Base-by-base conservation (phyloP, 1,140 invertebrate genomes). In the Liolophura sinensis region DNA sequence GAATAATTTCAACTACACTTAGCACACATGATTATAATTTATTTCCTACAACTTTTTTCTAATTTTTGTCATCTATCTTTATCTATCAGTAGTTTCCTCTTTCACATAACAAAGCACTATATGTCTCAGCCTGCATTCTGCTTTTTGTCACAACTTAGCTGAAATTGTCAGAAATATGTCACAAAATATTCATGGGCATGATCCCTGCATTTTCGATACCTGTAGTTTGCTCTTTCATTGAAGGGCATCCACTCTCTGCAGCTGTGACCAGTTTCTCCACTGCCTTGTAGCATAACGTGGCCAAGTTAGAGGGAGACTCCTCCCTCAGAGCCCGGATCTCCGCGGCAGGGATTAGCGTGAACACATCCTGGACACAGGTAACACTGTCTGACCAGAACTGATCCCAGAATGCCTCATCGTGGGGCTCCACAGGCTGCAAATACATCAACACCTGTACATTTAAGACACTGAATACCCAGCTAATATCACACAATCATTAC, bases 331-430 rank as follows among this genome's bases (percentile, higher is more conserved):
- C 91, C 64, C 97, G 88, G 71, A 99, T 97, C 65, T 85, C 83
- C 18, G 91, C 89, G 16, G 96, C 93, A 31, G 96, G 95, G 56
- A 99, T 93, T 67, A 99, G 84, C 9, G 95, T 94, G 80, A 99
- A 99, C 20, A 99, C 93, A 89, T 99, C 97, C 85, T 97, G 95
- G 1, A 97, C 91, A 78, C 90, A 93, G 1, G 93, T 93, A 3
- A 95, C 91, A 84, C 93, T 95, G 73, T 98, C 96, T 59, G 92
- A 93, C 96, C 97, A 99, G 83, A 99, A 98, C 83, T 99, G 96
- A 80, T 97, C 94, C 97, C 97, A 99, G 83, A 99, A 99, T 67
- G 88, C 88, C 75, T 98, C 94, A 85, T 99, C 96, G 62, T 88
- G 89, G 40, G 93, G 89, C 84, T 96, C 93, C 64, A 97, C 92